Evolutionary conservation across 2,113 vertebrate species (phyloP).

Genomic region (Poeciliopsis prolifica): DNA sequence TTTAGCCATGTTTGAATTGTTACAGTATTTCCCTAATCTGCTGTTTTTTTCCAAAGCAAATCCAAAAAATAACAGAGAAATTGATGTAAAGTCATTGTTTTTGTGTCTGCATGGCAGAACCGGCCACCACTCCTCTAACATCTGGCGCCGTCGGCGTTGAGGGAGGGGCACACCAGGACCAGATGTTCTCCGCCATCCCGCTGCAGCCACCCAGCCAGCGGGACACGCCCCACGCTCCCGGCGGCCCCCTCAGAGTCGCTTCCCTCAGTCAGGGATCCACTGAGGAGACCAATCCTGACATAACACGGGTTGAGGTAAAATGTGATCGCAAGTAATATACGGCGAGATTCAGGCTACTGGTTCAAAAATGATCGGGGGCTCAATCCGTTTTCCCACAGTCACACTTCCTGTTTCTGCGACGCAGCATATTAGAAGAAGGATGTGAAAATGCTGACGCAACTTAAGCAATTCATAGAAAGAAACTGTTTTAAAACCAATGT

Average conservation of each 20-base stretch:
- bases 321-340: not conserved
- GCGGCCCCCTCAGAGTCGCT: conserved; percentile 4
- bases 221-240: conserved; percentile 57
- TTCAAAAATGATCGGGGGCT: not conserved
- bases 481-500: not conserved
- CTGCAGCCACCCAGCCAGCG: conserved; percentile 87
- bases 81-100: not conserved
- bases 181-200: conserved; percentile 80
- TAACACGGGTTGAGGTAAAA: conserved; percentile 50
- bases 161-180: conserved; percentile 75
- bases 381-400: not conserved
- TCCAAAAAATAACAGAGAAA: not conserved
- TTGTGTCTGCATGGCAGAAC: conserved; percentile 3
- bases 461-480: not conserved
- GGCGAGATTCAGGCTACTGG: not conserved
- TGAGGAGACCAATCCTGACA: conserved; percentile 5
- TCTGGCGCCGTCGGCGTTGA: conserved; percentile 13
- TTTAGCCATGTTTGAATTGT: not conserved
- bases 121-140: not conserved
- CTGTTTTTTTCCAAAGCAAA: too few relatives aligned
- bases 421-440: not conserved
- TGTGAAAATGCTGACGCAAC: conserved; percentile 13
- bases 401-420: not conserved
- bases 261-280: not conserved
- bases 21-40: not conserved